Conservation (phyloP, 2,797 vertebrate genomes). For the Liasis olivaceus region DNA sequence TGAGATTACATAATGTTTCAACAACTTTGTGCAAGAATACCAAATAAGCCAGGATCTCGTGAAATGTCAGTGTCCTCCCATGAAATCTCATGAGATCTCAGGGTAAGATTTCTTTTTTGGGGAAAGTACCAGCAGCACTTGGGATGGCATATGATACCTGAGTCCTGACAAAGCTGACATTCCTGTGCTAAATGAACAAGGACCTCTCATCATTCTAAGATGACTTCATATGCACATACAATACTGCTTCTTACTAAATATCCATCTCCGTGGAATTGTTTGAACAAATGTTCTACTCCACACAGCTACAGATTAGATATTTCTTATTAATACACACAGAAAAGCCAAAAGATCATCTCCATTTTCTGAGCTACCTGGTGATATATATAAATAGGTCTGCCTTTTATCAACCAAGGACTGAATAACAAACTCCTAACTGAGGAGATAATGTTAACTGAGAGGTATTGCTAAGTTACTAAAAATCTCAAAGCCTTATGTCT, state of each 20-base stretch:
- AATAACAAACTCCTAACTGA: neutral
- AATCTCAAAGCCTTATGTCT: neutral
- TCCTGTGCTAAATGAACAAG: too few relatives aligned
- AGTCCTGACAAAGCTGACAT: too few relatives aligned
- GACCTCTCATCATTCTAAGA: neutral
- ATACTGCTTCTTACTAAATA: neutral
- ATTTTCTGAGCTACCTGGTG: neutral
- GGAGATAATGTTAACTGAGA: neutral
- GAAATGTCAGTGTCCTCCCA: too few relatives aligned
- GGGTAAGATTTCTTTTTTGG: too few relatives aligned
- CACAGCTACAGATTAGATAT: neutral
- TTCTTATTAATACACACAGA: neutral
- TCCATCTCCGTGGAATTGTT: neutral
- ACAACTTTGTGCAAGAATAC: too few relatives aligned
- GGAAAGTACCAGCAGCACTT: too few relatives aligned
- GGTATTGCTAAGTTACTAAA: neutral
- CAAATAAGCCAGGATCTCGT: too few relatives aligned
- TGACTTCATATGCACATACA: neutral
- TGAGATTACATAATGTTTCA: too few relatives aligned
- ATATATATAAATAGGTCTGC: neutral
- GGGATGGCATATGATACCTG: too few relatives aligned
- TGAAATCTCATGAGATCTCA: too few relatives aligned
- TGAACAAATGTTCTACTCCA: neutral
- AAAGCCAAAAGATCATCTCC: neutral
- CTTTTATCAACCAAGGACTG: neutral